Evolutionary conservation across 2,113 vertebrate species (phyloP).

Genomic region (Poeciliopsis turrubarensis): DNA sequence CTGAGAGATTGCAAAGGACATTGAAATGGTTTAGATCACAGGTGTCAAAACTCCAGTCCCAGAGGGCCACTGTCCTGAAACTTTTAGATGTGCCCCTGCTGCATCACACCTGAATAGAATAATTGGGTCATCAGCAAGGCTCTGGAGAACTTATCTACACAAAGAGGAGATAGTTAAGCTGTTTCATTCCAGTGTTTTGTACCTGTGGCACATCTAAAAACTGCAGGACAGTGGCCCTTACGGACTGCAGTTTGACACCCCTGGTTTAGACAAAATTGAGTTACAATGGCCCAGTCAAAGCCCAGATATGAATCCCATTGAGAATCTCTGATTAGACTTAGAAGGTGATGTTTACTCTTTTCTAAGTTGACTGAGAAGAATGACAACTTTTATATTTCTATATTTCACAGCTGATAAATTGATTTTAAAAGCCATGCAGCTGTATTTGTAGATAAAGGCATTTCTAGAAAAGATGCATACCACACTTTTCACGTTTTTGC

Average conservation of each 20-base stretch:
- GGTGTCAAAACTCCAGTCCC: too few species aligned
- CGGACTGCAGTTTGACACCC: too few species aligned
- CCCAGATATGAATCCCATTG: background rate
- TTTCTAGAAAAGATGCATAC: background rate
- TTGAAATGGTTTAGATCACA: background rate
- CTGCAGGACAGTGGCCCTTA: too few species aligned
- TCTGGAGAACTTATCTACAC: too few species aligned
- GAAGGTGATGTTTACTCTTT: background rate
- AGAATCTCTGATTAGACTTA: background rate
- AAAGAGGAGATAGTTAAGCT: too few species aligned
- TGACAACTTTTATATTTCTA: background rate
- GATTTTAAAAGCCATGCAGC: background rate
- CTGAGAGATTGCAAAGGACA: background rate
- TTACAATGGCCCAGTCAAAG: background rate
- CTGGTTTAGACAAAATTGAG: background rate
- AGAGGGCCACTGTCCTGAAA: too few species aligned
- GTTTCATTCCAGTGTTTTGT: too few species aligned
- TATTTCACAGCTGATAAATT: background rate
- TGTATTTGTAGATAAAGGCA: background rate
- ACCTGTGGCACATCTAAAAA: too few species aligned
- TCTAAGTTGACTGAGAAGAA: too few species aligned
- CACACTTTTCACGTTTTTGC: background rate
- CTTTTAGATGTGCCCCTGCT: too few species aligned
- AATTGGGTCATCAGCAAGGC: too few species aligned
- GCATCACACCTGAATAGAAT: too few species aligned